phyloP scores from a whole-genome alignment of 1,140 invertebrate genomes.

The Heliconius himera region DNA sequence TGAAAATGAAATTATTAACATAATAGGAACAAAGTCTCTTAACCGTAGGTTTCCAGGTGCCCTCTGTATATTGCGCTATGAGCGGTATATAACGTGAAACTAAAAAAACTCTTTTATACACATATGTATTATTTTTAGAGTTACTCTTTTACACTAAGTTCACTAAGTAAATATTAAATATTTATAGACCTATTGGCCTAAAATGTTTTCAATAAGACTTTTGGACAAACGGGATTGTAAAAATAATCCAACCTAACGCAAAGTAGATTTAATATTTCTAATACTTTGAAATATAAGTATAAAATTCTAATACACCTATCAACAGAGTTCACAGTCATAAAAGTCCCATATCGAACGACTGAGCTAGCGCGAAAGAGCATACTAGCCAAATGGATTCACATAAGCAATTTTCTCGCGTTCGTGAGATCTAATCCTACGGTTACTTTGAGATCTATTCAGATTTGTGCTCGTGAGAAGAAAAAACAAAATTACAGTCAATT shows the following conservation, averaged over 20 bases:
- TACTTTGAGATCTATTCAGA: conserved; percentile 61
- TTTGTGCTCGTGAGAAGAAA: conserved; percentile 75
- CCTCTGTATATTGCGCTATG: no score
- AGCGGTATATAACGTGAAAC: no score
- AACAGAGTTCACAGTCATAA: conserved; percentile 31
- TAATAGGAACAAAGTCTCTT: no score
- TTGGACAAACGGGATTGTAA: background rate
- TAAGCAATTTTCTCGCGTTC: conserved; percentile 68
- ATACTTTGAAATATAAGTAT: conserved; percentile 15
- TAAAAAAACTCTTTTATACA: no score
- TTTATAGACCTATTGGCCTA: background rate
- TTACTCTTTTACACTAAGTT: no score
- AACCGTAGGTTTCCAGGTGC: no score
- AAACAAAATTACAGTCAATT: conserved; percentile 77
- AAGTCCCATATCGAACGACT: conserved; percentile 37
- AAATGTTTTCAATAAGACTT: background rate
- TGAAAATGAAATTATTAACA: no score
- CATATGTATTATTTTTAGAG: no score
- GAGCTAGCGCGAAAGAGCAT: conserved; percentile 29
- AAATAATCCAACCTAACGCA: background rate
- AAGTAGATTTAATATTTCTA: conserved; percentile 1
- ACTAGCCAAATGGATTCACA: conserved; percentile 55
- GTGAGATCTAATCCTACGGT: conserved; percentile 55
- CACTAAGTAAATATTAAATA: background rate
- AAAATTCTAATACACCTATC: conserved; percentile 28